These are phyloP conservation scores for Gasterosteus aculeatus DNA, from an alignment of 2,113 vertebrate species.

Conservation along the genomic window DNA sequence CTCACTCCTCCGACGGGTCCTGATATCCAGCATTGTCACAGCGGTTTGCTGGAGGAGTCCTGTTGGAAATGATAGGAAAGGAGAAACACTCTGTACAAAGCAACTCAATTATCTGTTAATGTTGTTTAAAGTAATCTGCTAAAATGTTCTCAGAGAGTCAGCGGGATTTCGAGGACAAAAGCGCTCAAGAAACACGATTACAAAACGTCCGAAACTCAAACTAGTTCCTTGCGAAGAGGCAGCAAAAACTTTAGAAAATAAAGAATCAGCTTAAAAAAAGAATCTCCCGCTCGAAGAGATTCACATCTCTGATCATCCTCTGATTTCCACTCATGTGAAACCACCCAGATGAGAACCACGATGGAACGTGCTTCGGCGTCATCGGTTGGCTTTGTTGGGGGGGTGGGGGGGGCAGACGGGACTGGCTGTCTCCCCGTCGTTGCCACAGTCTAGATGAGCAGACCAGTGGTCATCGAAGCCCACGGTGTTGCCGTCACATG, in stretches of 20 bases:
- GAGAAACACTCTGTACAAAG: neutral
- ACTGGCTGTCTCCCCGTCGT: constrained; percentile 33
- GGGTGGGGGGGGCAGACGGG: constrained; percentile 46
- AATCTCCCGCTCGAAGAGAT: too few species aligned
- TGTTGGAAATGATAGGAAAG: constrained; percentile 11
- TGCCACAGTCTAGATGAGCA: constrained; percentile 51
- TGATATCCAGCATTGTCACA: constrained; percentile 60
- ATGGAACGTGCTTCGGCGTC: neutral
- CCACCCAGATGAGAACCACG: too few species aligned
- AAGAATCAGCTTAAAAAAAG: too few species aligned
- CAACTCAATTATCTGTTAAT: constrained; percentile 8
- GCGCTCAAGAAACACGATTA: too few species aligned
- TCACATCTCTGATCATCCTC: too few species aligned
- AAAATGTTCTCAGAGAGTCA: neutral
- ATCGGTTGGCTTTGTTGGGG: constrained; percentile 24
- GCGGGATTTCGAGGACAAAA: neutral
- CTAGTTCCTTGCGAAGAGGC: too few species aligned
- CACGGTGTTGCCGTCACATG: constrained; percentile 60
- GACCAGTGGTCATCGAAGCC: constrained; percentile 52
- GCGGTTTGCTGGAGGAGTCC: constrained; percentile 24
- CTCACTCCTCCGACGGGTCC: constrained; percentile 56
- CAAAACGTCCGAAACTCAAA: too few species aligned
- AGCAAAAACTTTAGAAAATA: too few species aligned
- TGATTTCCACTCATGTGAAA: too few species aligned
- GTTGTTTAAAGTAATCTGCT: neutral